Base-by-base conservation (phyloP, 2,113 vertebrate species). In the Carollia perspicillata region DNA sequence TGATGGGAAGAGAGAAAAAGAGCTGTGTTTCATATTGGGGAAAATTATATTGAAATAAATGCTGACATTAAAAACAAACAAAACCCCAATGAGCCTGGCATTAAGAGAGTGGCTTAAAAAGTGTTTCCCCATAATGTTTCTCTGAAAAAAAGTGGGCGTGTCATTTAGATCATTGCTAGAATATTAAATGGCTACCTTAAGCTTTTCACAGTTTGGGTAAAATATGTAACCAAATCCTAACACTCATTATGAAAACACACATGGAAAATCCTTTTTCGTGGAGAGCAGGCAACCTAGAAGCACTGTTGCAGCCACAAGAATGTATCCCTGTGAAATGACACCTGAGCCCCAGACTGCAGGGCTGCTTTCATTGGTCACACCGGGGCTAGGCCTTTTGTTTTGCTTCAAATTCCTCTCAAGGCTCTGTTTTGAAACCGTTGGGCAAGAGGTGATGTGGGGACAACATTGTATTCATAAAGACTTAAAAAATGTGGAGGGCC, bases 381-480 rank as follows among this genome's bases (percentile, higher is more conserved):
- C 97, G 96, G 97, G 97, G 91, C 69, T 89, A 94, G 85, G 80
- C 84, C 90, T 98, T 97, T 98, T 78, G 91, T 97, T 98, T 94
- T 96, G 83, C 86, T 98, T 97, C 96, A 80, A 90, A 89, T 98
- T 98, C 97, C 97, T 95, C 93, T 95, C 97, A 95, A 1, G 78
- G 51, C 95, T 98, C 96, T 97, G 93, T 94, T 98, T 89, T 96
- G 91, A 97, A 98, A 94, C 49, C 97, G 86, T 98, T 97, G 97
- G 97, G 97, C 95, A 98, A 98, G 95, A 95, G 88, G 95, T 97
- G 95, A 98, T 96, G 92, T 94, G 97, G 95, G 97, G 97, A 98
- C 95, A 93, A 87, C 78, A 97, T 97, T 98, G 97, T 98, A 96
- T 97, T 98, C 96, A 93, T 97, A 97, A 98, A 97, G 97, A 98